Evolutionary conservation across 2,113 vertebrate genomes (phyloP), one percentile per base, ranked within the genome.

Genomic region (Rhagologus leucostigma): DNA sequence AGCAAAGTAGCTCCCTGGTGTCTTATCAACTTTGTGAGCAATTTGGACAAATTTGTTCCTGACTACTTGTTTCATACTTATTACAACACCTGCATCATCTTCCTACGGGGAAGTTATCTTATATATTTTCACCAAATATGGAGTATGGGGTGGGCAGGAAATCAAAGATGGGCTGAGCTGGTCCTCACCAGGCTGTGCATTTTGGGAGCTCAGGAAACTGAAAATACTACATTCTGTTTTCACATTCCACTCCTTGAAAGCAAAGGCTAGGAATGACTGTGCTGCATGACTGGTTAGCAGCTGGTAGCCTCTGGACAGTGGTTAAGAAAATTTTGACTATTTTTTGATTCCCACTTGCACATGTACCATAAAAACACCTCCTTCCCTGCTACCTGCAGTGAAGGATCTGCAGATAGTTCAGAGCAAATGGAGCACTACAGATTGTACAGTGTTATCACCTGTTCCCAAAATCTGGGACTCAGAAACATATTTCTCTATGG

Each of bases 331-430:
- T 35, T 10, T 10, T 60, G 29, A 18, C 7, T 44, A 0, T 16
- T 53, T 92, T 92, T 84, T 62, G 13, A 16, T 55, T 62, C 30
- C 33, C 20, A 21, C 10, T 78, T 47, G 52, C 30, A 63, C 3
- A 11, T 0, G 10, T 30, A 13, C 21, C 1, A 2, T 22, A 33
- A 69, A 84, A 23, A 49, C 20, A 35, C 2, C 9, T 9, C 13
- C 9, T 49, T 47, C 26, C 29, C 50, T 46, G 59, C 50, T 83
- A 59, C 44, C 27, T 41, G 33, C 0, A 5, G 39, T 8, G 41
- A 60, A 44, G 29, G 67, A 71, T 60, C 30, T 71, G 35, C 35
- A 24, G 37, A 15, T 9, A 46, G 30, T 11, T 42, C 46, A 70
- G 59, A 79, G 67, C 8, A 81, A 56, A 89, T 3, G 9, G 5